phyloP scores from a whole-genome alignment of 1,140 invertebrate species.

The Cecropterus lyciades region DNA sequence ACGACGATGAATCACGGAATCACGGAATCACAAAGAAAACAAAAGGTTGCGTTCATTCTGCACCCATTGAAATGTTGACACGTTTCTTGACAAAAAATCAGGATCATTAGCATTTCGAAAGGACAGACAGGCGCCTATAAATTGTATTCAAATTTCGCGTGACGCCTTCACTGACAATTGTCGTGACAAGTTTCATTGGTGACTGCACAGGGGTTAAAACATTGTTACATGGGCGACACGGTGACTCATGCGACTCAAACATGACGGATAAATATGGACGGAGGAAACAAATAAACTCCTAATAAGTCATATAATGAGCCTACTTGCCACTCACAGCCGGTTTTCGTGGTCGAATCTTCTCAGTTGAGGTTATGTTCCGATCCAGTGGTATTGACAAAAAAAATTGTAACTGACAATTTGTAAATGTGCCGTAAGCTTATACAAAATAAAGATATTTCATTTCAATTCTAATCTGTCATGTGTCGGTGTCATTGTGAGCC shows the following conservation, averaged over 20 bases:
- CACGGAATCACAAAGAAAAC: conserved; percentile 28
- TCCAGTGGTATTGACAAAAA: too few species aligned
- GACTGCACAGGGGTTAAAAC: conserved; percentile 55
- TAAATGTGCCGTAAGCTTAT: too few species aligned
- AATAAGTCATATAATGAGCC: not conserved
- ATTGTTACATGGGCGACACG: conserved; percentile 50
- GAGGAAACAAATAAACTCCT: not conserved
- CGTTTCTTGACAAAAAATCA: conserved; percentile 42
- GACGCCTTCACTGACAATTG: conserved; percentile 64
- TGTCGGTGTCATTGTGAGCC: too few species aligned
- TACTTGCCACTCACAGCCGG: too few species aligned
- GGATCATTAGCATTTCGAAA: conserved; percentile 60
- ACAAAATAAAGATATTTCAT: too few species aligned
- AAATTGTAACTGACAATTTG: too few species aligned
- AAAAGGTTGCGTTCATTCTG: conserved; percentile 27
- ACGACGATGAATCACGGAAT: conserved; percentile 15
- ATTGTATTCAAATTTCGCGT: conserved; percentile 76
- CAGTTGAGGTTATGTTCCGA: too few species aligned
- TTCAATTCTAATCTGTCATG: too few species aligned
- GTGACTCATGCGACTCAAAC: conserved; percentile 58
- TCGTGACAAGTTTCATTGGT: conserved; percentile 61
- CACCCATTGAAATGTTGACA: conserved; percentile 20
- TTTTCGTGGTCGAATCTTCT: too few species aligned
- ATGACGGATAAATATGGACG: conserved; percentile 45
- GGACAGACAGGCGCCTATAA: conserved; percentile 53